Percentiles rank a stretch among this genome's conserved stretches.
phyloP scores from a whole-genome alignment of 2,113 vertebrate genomes.

The Ia io region DNA sequence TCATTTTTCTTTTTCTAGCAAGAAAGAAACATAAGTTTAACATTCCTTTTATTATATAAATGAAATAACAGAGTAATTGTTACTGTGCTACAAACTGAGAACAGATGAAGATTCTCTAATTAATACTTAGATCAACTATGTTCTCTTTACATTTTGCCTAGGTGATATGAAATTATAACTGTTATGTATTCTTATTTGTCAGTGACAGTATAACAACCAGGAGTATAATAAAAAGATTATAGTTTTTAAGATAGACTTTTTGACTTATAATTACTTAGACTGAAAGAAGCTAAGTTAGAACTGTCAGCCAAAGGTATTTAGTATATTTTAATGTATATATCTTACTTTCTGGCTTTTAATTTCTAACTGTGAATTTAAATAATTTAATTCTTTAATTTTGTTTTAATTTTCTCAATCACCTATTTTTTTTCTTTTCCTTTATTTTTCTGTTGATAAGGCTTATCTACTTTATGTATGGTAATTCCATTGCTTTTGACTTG shows the following conservation, averaged over 20 bases:
- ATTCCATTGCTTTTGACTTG: not conserved
- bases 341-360: conserved; percentile 22
- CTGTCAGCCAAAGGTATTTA: not conserved
- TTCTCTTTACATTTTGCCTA: conserved; percentile 29
- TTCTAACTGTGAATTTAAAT: conserved; percentile 33
- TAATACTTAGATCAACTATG: not conserved
- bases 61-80: not conserved
- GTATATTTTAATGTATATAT: conserved; percentile 16
- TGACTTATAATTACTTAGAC: conserved; percentile 9
- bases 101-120: not conserved
- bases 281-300: conserved; percentile 10
- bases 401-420: not conserved
- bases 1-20: not conserved
- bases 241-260: conserved; percentile 18
- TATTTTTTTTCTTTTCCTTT: not conserved
- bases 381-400: conserved; percentile 16
- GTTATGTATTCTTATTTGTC: not conserved
- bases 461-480: not conserved
- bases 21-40: not conserved
- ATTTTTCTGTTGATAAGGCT: not conserved
- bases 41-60: not conserved
- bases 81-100: not conserved
- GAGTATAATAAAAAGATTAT: conserved; percentile 18
- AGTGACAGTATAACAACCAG: not conserved
- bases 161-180: conserved; percentile 6